Conservation (phyloP, 2,113 vertebrate genomes). For the Elaphurus davidianus region DNA sequence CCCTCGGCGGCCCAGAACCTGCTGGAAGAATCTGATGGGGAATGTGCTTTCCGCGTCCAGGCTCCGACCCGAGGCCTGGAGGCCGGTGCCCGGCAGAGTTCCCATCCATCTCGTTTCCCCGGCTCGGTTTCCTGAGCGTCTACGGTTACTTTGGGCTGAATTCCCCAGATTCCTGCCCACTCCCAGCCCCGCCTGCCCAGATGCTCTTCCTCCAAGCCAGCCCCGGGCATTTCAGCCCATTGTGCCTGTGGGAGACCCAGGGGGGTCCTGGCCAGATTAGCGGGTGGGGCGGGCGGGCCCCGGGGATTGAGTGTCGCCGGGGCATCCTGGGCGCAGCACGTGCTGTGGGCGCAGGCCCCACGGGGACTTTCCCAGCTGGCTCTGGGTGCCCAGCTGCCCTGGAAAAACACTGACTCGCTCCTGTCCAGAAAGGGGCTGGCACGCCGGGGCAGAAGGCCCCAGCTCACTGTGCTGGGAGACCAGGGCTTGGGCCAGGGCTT, state of each 20-base stretch:
- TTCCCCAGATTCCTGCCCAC: constrained; percentile 67
- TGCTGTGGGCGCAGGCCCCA: constrained; percentile 34
- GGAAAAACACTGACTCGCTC: constrained; percentile 39
- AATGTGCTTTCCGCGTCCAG: accelerated
- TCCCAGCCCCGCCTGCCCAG: constrained; percentile 52
- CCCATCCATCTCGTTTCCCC: constrained; percentile 54
- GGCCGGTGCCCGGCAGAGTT: neutral
- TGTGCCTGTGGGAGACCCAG: constrained; percentile 58
- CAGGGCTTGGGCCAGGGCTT: neutral
- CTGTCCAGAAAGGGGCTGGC: neutral
- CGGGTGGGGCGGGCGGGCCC: neutral
- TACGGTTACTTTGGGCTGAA: constrained; percentile 68
- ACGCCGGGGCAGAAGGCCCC: neutral
- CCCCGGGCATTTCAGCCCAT: constrained; percentile 9
- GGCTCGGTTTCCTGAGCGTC: constrained; percentile 53
- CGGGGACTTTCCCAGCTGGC: constrained; percentile 40
- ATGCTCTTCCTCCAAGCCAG: constrained; percentile 25
- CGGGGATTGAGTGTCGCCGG: constrained; percentile 53
- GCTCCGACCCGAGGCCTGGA: neutral
- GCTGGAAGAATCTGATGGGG: neutral
- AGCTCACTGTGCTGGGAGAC: accelerated
- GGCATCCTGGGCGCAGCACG: neutral
- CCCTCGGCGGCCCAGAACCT: neutral
- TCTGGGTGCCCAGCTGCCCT: neutral
- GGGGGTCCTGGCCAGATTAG: constrained; percentile 63